phyloP scores from a whole-genome alignment of 2,797 vertebrate species.

The Chromis chromis region DNA sequence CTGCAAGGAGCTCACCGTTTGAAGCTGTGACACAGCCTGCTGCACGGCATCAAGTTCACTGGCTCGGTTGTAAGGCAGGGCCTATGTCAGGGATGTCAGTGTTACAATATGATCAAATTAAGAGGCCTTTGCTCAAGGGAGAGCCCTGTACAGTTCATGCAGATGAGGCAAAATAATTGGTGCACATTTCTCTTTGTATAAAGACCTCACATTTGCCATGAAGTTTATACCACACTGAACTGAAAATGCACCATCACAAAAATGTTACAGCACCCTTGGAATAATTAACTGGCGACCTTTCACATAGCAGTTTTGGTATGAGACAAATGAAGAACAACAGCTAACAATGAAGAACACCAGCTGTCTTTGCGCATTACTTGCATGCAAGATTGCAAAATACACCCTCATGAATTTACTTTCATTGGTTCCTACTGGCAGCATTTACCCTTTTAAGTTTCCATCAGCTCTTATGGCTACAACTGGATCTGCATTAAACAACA shows the following conservation, averaged over 20 bases:
- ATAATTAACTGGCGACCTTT: conserved; percentile 34
- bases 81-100: conserved; percentile 7
- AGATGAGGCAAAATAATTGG: not conserved
- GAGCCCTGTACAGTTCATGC: conserved; percentile 1
- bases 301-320: not conserved
- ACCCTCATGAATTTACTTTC: conserved; percentile 1
- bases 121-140: conserved; percentile 1
- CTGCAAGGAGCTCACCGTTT: conserved; percentile 59
- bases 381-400: conserved; percentile 20
- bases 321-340: not conserved
- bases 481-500: conserved; percentile 17
- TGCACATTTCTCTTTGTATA: not conserved
- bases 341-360: conserved; percentile 30
- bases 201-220: not conserved
- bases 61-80: conserved; percentile 21
- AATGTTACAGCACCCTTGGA: not conserved
- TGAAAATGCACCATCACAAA: conserved; percentile 13
- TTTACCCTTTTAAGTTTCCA: conserved; percentile 18
- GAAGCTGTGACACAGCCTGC: conserved; percentile 39
- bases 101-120: conserved; percentile 37
- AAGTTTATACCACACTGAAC: not conserved
- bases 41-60: conserved; percentile 44
- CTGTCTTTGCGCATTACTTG: conserved; percentile 35
- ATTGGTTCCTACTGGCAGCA: conserved; percentile 18
- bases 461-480: conserved; percentile 9